Percentiles rank a stretch among this genome's conserved stretches.
phyloP scores from a whole-genome alignment of 2,888 invertebrate genomes.

The Brachycybe producta region DNA sequence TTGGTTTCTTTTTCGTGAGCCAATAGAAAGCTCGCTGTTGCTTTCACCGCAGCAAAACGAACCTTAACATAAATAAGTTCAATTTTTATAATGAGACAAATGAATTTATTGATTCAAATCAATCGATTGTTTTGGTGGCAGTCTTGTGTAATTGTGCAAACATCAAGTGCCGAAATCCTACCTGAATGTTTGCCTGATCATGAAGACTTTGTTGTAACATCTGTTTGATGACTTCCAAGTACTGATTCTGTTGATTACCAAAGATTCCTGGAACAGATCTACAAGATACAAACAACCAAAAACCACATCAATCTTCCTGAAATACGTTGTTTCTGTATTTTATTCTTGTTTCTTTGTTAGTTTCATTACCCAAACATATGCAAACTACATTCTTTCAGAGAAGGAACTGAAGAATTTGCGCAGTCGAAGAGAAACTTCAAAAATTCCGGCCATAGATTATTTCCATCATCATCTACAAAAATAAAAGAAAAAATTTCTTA shows the following conservation, averaged over 20 bases:
- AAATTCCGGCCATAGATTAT: constrained; percentile 93
- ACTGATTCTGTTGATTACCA: constrained; percentile 84
- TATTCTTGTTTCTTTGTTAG: too few relatives aligned
- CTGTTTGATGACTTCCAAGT: constrained; percentile 83
- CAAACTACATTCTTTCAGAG: constrained; percentile 82
- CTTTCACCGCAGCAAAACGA: constrained; percentile 41
- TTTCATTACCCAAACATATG: constrained; percentile 93
- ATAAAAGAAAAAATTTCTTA: constrained; percentile 15
- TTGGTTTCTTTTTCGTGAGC: constrained; percentile 87
- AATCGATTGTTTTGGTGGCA: constrained; percentile 1
- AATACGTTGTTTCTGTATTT: too few relatives aligned
- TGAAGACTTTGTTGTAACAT: constrained; percentile 76
- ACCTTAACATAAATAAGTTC: constrained; percentile 29
- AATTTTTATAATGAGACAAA: too few relatives aligned
- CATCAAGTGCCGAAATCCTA: constrained; percentile 26
- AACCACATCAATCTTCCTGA: too few relatives aligned
- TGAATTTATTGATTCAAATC: too few relatives aligned
- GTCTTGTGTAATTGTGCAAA: neutral
- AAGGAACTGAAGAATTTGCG: constrained; percentile 66
- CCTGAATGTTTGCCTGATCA: constrained; percentile 55
- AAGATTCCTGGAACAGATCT: constrained; percentile 91
- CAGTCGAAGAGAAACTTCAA: constrained; percentile 85
- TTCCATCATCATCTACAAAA: constrained; percentile 73
- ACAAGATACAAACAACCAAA: constrained; percentile 4
- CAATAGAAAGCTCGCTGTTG: constrained; percentile 58